Evolutionary conservation across 1,140 invertebrate genomes (phyloP).

Genomic region (Bilobella aurantiaca): DNA sequence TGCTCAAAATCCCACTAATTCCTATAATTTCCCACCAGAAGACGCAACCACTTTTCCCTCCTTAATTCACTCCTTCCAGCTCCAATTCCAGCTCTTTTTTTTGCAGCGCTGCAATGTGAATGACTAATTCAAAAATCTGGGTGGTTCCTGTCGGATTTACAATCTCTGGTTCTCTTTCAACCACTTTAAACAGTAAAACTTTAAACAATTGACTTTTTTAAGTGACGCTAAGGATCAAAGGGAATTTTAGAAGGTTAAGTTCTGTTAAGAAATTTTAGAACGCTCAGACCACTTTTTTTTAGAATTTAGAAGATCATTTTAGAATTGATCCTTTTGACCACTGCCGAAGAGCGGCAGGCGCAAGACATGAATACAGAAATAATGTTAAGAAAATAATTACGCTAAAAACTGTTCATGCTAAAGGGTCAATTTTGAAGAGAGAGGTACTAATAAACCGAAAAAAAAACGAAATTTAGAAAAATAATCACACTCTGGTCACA

Average conservation of each 20-base stretch:
- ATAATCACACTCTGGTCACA: slow-evolving; percentile 28
- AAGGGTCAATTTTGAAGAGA: too few species aligned
- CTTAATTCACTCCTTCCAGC: background rate
- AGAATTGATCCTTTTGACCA: too few species aligned
- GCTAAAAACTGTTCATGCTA: too few species aligned
- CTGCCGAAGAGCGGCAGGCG: background rate
- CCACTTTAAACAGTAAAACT: too few species aligned
- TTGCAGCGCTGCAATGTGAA: background rate
- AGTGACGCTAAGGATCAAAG: too few species aligned
- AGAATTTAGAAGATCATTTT: too few species aligned
- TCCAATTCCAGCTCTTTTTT: background rate
- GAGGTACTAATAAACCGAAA: slow-evolving; percentile 10
- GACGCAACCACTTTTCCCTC: slow-evolving; percentile 9
- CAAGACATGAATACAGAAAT: slow-evolving; percentile 3
- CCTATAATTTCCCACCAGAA: slow-evolving; percentile 27
- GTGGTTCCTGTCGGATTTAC: background rate
- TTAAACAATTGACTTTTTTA: too few species aligned
- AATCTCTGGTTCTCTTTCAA: background rate
- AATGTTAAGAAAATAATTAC: too few species aligned
- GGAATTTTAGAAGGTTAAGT: too few species aligned
- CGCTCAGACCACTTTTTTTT: too few species aligned
- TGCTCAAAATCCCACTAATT: slow-evolving; percentile 16
- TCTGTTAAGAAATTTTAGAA: too few species aligned
- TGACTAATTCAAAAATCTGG: background rate
- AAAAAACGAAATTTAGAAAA: slow-evolving; percentile 25